Conservation (phyloP, 2,888 invertebrate genomes). For the Hetaerina titia region DNA sequence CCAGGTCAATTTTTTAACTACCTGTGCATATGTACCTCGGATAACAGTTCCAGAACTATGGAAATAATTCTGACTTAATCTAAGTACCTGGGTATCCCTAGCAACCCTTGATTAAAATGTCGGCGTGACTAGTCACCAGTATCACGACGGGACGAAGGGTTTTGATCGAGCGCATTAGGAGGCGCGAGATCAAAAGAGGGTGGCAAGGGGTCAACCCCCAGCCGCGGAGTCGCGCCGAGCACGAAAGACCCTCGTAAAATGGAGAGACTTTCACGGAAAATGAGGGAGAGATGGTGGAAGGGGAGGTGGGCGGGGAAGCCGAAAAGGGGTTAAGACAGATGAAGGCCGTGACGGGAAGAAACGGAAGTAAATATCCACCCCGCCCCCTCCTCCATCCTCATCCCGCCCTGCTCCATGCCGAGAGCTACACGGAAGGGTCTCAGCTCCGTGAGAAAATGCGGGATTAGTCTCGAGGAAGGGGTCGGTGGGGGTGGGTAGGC, state of each 20-base stretch:
- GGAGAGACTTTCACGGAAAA: not conserved
- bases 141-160: not conserved
- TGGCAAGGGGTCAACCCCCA: constrained; percentile 13
- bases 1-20: too few species aligned
- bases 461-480: constrained; percentile 36
- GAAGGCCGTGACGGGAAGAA: constrained; percentile 32
- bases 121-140: not conserved
- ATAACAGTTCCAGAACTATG: too few species aligned
- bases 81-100: too few species aligned
- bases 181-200: not conserved
- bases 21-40: too few species aligned
- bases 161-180: not conserved
- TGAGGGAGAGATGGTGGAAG: not conserved
- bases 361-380: constrained; percentile 50
- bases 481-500: not conserved
- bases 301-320: not conserved
- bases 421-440: not conserved
- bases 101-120: too few species aligned
- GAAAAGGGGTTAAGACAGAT: constrained; percentile 32
- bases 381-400: not conserved
- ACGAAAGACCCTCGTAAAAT: not conserved
- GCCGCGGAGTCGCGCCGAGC: not conserved
- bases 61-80: too few species aligned
- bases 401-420: not conserved
- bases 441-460: constrained; percentile 65